Evolutionary conservation across 2,113 vertebrate species (phyloP).

Genomic region (Myanophis thanlyinensis): DNA sequence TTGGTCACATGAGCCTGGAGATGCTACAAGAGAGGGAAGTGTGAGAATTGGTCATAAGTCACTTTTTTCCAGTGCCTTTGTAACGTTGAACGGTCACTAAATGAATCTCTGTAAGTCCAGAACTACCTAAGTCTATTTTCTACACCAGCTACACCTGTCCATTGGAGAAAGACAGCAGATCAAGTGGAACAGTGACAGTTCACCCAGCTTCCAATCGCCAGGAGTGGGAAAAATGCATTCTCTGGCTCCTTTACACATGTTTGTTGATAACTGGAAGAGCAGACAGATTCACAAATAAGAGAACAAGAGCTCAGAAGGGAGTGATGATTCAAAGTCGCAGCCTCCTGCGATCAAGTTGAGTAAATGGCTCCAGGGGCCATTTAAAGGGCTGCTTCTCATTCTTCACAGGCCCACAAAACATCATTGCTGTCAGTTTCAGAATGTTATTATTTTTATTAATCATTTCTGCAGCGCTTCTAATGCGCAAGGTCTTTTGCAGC

Average conservation of each 20-base stretch:
- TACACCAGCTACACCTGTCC: not conserved
- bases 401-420: conserved; percentile 31
- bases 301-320: conserved; percentile 30
- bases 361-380: conserved; percentile 28
- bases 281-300: conserved; percentile 22
- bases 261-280: conserved; percentile 16
- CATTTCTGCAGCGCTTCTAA: conserved; percentile 33
- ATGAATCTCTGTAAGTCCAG: not conserved
- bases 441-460: conserved; percentile 37
- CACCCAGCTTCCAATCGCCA: not conserved
- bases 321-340: conserved; percentile 31
- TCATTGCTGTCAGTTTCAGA: conserved; percentile 30
- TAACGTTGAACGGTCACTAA: no score
- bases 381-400: conserved; percentile 32
- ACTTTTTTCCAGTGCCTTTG: not conserved
- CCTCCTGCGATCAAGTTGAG: conserved; percentile 36
- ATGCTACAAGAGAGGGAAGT: no score
- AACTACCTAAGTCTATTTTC: not conserved
- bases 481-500: conserved; percentile 25
- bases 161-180: not conserved
- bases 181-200: not conserved
- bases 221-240: not conserved
- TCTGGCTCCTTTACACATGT: not conserved
- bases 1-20: no score
- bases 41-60: not conserved